These are phyloP conservation scores for Mystacides longicornis DNA, from an alignment of 2,888 invertebrate species.

Conservation along the genomic window DNA sequence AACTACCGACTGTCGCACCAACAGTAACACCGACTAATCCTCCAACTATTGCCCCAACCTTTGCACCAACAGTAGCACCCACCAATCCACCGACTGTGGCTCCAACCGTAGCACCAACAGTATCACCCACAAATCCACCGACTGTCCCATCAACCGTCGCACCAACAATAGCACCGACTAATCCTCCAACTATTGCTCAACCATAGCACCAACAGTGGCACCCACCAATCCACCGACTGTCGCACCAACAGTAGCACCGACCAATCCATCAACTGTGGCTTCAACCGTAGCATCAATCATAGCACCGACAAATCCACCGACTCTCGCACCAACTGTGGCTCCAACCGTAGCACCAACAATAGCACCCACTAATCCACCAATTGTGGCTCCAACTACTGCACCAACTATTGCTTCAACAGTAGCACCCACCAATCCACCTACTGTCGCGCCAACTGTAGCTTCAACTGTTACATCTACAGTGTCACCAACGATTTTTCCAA, in stretches of 20 bases:
- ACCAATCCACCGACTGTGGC: background rate
- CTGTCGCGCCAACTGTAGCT: conserved; percentile 28
- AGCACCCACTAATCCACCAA: conserved; percentile 26
- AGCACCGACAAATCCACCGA: conserved; percentile 28
- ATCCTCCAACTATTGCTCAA: background rate
- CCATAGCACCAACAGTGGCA: background rate
- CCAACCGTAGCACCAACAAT: conserved; percentile 27
- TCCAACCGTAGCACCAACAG: background rate
- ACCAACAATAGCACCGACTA: background rate
- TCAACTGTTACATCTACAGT: conserved; percentile 30
- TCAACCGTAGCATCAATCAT: background rate
- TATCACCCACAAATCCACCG: too few species aligned
- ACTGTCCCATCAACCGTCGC: background rate
- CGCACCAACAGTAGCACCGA: background rate
- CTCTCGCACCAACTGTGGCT: conserved; percentile 22
- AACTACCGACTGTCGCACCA: too few species aligned
- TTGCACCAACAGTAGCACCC: background rate
- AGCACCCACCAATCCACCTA: conserved; percentile 21
- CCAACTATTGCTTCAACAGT: conserved; percentile 27
- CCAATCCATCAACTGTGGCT: background rate
- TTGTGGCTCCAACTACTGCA: conserved; percentile 26
- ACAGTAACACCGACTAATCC: too few species aligned
- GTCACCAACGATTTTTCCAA: conserved; percentile 27
- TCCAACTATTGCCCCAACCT: background rate
- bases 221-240: background rate